Base-by-base conservation (phyloP, 2,113 vertebrate species). In the Elephas maximus region DNA sequence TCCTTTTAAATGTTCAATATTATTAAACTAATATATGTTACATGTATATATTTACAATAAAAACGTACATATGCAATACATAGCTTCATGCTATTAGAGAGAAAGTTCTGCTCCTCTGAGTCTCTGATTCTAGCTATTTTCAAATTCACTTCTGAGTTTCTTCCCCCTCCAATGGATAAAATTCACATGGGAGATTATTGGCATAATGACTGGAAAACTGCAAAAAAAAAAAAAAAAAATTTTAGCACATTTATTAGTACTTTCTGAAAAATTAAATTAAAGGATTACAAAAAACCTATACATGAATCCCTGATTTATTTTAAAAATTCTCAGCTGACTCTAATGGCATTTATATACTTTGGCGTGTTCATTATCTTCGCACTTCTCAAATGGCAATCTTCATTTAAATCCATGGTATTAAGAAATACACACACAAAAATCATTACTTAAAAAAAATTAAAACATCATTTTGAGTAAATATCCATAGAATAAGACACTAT, bases 231-330 rank as follows among this genome's bases (percentile, higher is more conserved):
- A 37, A 37, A 37, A 37, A 37, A 37, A 37, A 37, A 37, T 37
- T 37, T 8, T 57, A 82, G 26, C 1, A 23, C 4, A 48, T 53
- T 57, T 65, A 62, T 87, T 88, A 80, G 4, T 80, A 88, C 21
- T 87, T 83, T 97, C 8, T 80, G 30, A 48, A 93, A 94, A 91
- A 90, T 69, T 78, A 94, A 91, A 90, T 69, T 78, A 53, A 17
- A 65, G 28, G 23, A 26, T 8, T 86, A 17, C 83, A 65, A 96
- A 45, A 74, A 28, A 7, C 86, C 44, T 76, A 12, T 48, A 63
- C 65, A n/a, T 0, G 73, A 53, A 44, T 93, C 0, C 67, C 45
- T 88, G 73, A n/a, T 9, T 51, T 80, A 62, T 67, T 9, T 76
- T 89, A 81, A 88, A 96, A 95, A 82, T 44, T 1, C 24, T 94